Conservation (phyloP, 2,797 vertebrate genomes). For the Salarias fasciatus region DNA sequence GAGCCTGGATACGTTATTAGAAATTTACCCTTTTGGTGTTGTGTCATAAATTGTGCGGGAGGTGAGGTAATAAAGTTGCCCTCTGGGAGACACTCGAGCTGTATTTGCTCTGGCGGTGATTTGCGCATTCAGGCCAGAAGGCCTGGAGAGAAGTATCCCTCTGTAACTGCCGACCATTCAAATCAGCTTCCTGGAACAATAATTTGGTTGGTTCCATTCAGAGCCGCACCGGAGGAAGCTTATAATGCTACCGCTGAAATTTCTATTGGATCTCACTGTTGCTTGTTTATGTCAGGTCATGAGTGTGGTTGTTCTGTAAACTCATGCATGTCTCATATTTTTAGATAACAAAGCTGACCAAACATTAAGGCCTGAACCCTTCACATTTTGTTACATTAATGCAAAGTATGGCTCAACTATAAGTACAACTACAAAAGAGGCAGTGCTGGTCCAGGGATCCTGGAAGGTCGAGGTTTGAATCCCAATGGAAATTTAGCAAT, state of each 20-base stretch:
- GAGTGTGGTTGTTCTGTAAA: background rate
- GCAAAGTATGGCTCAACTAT: too few relatives aligned
- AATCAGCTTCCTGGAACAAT: constrained; percentile 41
- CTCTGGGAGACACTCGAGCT: constrained; percentile 45
- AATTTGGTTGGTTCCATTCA: constrained; percentile 32
- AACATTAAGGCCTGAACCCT: background rate
- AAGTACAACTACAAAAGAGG: too few relatives aligned
- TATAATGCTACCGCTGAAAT: constrained; percentile 25
- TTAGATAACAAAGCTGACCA: background rate
- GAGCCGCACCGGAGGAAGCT: constrained; percentile 5
- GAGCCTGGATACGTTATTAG: constrained; percentile 57
- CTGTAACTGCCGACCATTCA: constrained; percentile 46
- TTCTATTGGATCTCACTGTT: constrained; percentile 10
- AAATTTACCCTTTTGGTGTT: constrained; percentile 66
- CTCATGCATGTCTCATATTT: too few relatives aligned
- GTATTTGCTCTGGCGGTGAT: constrained; percentile 57
- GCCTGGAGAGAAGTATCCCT: constrained; percentile 38
- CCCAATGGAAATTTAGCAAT: too few relatives aligned
- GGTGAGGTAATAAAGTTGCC: constrained; percentile 65
- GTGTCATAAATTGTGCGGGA: constrained; percentile 59
- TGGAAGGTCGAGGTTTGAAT: too few relatives aligned
- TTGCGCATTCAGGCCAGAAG: constrained; percentile 51
- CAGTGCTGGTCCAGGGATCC: too few relatives aligned
- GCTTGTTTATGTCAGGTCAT: constrained; percentile 4
- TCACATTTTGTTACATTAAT: too few relatives aligned